phyloP scores from a whole-genome alignment of 1,140 invertebrate genomes.

The Caenorhabditis elegans region DNA sequence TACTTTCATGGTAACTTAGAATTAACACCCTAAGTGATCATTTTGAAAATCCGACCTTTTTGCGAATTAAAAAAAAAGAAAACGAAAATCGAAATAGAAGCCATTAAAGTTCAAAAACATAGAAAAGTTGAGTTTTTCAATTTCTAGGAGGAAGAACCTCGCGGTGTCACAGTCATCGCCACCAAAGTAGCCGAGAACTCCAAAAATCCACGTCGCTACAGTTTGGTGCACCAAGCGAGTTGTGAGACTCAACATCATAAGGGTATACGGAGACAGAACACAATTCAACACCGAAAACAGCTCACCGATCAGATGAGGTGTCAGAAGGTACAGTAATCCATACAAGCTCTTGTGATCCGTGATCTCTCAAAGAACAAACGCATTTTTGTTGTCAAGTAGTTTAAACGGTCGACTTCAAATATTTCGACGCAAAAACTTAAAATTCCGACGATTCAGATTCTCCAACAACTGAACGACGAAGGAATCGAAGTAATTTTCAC shows the following conservation, averaged over 20 bases:
- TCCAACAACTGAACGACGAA: constrained; percentile 59
- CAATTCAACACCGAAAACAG: constrained; percentile 51
- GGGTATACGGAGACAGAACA: constrained; percentile 53
- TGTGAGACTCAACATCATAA: constrained; percentile 39
- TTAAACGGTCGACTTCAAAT: no score
- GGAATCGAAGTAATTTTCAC: constrained; percentile 56
- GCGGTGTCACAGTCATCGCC: no score
- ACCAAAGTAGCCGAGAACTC: no score
- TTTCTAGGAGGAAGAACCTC: not conserved
- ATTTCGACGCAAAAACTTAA: no score
- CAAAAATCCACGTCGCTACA: constrained; percentile 32
- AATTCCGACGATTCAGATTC: constrained; percentile 54
- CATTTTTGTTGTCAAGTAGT: no score
- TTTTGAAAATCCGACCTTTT: not conserved
- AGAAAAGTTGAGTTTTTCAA: not conserved
- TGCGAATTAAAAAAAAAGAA: no score
- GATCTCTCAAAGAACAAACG: no score
- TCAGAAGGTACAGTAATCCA: constrained; percentile 46
- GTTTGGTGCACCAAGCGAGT: constrained; percentile 42
- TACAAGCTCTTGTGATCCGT: no score
- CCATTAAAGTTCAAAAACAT: not conserved
- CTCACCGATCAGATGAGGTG: constrained; percentile 50
- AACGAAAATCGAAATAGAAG: no score
- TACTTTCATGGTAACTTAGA: not conserved
- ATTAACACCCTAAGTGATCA: not conserved